A percentile compares a stretch with the other conserved stretches of the same genome.
Conservation (phyloP, 92 coral and sea anemone species). For the Pocillopora meandrina region DNA sequence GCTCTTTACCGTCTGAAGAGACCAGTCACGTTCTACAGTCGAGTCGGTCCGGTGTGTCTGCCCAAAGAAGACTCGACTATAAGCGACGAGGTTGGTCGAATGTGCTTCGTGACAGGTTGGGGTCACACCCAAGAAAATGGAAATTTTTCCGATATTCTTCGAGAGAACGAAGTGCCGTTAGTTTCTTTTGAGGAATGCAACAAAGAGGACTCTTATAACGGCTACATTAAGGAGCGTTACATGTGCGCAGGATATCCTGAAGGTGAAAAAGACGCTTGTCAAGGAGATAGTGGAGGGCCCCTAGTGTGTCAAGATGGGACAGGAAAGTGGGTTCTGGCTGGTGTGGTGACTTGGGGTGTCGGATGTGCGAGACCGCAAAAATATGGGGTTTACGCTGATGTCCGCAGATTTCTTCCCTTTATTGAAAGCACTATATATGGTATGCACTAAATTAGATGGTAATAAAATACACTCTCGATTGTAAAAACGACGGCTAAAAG, state of each 20-base stretch:
- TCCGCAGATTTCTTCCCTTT: conserved; percentile 77
- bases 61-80: conserved; percentile 68
- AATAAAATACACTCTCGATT: neutral
- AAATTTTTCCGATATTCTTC: conserved; percentile 60
- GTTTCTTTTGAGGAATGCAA: conserved; percentile 81
- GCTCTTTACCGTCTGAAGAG: conserved; percentile 78
- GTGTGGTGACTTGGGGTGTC: conserved; percentile 89
- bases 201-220: conserved; percentile 76
- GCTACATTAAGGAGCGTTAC: conserved; percentile 67
- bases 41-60: conserved; percentile 87
- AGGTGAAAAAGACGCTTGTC: conserved; percentile 90
- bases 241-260: conserved; percentile 89
- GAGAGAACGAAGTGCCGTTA: conserved; percentile 73
- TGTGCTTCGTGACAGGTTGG: conserved; percentile 84
- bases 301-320: conserved; percentile 81
- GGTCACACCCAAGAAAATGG: conserved; percentile 67
- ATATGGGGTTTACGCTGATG: conserved; percentile 90
- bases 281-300: conserved; percentile 98
- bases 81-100: conserved; percentile 53
- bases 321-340: conserved; percentile 86
- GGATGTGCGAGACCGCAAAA: conserved; percentile 89
- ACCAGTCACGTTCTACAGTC: conserved; percentile 70
- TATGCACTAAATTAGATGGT: conserved; percentile 23
- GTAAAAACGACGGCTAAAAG: neutral
- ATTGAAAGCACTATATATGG: conserved; percentile 87